phyloP scores from a whole-genome alignment of 1,140 invertebrate genomes.

The Prorops nasuta region DNA sequence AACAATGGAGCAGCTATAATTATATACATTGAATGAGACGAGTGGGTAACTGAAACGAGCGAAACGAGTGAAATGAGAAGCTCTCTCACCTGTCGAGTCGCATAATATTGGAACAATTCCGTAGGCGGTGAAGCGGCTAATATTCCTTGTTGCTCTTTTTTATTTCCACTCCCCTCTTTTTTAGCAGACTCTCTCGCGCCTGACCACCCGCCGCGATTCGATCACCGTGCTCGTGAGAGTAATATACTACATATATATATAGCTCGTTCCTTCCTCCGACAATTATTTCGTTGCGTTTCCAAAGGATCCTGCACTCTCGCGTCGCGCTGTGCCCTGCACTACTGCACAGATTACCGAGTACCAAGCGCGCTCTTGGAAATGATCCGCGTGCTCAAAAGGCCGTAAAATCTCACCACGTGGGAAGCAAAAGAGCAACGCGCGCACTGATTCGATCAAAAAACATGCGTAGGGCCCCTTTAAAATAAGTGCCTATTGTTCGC shows the following conservation, averaged over 20 bases:
- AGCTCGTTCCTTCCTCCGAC: slow-evolving; percentile 26
- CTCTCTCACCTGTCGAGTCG: slow-evolving; percentile 33
- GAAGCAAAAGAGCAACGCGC: no score
- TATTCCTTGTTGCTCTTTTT: slow-evolving; percentile 27
- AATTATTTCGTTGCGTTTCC: slow-evolving; percentile 39
- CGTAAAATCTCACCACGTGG: no score
- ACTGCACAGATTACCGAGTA: no score
- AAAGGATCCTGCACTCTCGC: slow-evolving; percentile 16
- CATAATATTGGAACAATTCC: slow-evolving; percentile 40
- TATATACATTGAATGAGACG: background rate
- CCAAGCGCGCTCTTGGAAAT: no score
- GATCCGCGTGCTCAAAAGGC: no score
- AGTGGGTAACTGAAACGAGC: background rate
- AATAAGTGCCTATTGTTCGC: no score
- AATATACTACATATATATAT: no score
- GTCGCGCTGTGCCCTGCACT: no score
- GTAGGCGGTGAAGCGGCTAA: slow-evolving; percentile 32
- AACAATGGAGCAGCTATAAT: no score
- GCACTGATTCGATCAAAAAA: no score
- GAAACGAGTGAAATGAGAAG: background rate
- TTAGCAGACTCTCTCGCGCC: no score
- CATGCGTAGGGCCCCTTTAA: no score
- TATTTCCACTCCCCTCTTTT: slow-evolving; percentile 4
- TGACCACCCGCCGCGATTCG: slow-evolving; percentile 35
- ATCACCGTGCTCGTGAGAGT: slow-evolving; percentile 25